phyloP scores from a whole-genome alignment of 2,888 invertebrate species.

The Conops quadrifasciatus region DNA sequence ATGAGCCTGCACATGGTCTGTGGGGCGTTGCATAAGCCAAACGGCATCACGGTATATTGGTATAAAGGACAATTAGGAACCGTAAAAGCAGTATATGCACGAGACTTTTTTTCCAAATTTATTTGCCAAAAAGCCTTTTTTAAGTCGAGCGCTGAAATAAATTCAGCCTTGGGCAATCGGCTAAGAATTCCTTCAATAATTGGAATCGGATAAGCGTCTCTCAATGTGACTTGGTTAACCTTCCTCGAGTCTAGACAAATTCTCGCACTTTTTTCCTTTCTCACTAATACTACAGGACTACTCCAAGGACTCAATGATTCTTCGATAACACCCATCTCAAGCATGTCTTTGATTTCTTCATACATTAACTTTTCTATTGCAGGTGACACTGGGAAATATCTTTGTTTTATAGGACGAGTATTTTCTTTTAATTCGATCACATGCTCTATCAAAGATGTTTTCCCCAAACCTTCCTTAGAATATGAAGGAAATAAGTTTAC shows the following conservation, averaged over 20 bases:
- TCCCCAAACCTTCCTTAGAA: neutral
- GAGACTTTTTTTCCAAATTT: neutral
- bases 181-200: constrained; percentile 2
- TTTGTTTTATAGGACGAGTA: neutral
- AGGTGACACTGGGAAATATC: neutral
- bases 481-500: neutral
- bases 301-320: constrained; percentile 35
- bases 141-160: constrained; percentile 17
- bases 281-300: neutral
- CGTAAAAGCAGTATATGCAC: constrained; percentile 1
- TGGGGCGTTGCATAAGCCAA: constrained; percentile 10
- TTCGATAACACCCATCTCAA: neutral
- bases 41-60: constrained; percentile 13
- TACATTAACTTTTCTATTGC: neutral
- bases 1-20: constrained; percentile 1
- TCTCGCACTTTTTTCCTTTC: too few relatives aligned
- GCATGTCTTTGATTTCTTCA: neutral
- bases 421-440: neutral
- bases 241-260: neutral
- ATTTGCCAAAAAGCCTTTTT: constrained; percentile 32
- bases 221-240: neutral
- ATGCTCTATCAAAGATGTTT: neutral
- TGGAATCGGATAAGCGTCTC: neutral
- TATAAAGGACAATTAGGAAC: constrained; percentile 11
- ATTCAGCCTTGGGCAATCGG: neutral